Conservation (phyloP, 2,888 invertebrate species). For the Serripes groenlandicus region DNA sequence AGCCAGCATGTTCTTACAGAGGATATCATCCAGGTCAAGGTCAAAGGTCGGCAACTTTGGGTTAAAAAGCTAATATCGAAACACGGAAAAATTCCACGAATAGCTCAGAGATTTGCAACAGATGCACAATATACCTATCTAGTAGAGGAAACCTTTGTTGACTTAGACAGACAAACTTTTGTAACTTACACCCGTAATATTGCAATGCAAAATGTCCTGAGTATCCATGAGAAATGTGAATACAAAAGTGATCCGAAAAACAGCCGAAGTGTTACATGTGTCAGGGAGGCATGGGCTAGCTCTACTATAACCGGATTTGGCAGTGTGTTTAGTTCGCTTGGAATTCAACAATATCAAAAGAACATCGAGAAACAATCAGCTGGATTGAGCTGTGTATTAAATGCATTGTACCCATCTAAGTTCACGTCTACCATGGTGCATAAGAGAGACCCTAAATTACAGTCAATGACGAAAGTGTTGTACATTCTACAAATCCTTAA, state of each 20-base stretch:
- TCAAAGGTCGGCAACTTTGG: constrained; percentile 34
- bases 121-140: constrained; percentile 36
- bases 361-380: constrained; percentile 24
- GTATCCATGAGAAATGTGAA: constrained; percentile 50
- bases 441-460: neutral
- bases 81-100: constrained; percentile 53
- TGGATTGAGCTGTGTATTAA: constrained; percentile 53
- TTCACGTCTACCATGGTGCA: neutral
- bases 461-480: neutral
- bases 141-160: constrained; percentile 58
- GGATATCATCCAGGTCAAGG: constrained; percentile 47
- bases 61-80: constrained; percentile 56
- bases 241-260: constrained; percentile 11
- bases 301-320: constrained; percentile 54
- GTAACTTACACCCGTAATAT: constrained; percentile 66
- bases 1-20: constrained; percentile 61
- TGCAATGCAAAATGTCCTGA: constrained; percentile 47
- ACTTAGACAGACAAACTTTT: constrained; percentile 42
- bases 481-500: constrained; percentile 37
- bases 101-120: constrained; percentile 67
- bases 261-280: constrained; percentile 15
- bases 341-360: constrained; percentile 50
- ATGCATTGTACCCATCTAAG: constrained; percentile 34
- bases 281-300: constrained; percentile 32
- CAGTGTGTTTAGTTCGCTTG: constrained; percentile 34